These are phyloP conservation scores for Bergia puertoricense DNA, from an alignment of 92 coral and sea anemone species.

Conservation along the genomic window DNA sequence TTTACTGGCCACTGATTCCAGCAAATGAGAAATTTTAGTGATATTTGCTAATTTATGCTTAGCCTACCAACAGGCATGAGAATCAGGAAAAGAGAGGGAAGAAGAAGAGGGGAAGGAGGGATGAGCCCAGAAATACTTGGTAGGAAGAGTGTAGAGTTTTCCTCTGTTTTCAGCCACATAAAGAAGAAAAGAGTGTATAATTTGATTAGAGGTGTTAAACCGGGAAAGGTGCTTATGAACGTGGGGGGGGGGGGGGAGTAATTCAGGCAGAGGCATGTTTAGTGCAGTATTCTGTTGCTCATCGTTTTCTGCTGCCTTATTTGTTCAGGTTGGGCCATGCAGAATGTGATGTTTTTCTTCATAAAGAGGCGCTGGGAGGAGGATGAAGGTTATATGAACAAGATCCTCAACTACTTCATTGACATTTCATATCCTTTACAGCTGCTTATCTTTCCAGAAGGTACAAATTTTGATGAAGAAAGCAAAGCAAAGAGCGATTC, in stretches of 20 bases:
- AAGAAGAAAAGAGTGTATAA: too few relatives aligned
- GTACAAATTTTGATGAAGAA: conserved; percentile 72
- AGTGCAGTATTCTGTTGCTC: not conserved
- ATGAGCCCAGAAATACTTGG: too few relatives aligned
- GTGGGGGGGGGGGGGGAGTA: too few relatives aligned
- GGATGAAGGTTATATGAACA: conserved; percentile 79
- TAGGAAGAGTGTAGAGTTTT: too few relatives aligned
- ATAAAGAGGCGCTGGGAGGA: conserved; percentile 87
- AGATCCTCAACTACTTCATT: conserved; percentile 75
- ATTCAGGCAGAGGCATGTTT: not conserved
- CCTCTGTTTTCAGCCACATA: too few relatives aligned
- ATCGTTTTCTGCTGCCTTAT: not conserved
- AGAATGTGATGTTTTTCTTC: conserved; percentile 86
- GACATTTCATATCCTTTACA: conserved; percentile 78
- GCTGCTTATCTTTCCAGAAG: conserved; percentile 96
- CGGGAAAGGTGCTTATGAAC: not conserved
- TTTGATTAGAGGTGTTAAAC: not conserved
- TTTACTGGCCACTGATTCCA: too few relatives aligned
- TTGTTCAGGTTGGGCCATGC: conserved; percentile 98
- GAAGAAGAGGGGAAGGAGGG: too few relatives aligned
- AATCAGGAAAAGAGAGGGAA: too few relatives aligned
- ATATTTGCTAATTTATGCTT: too few relatives aligned
- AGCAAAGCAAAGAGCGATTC: conserved; percentile 77
- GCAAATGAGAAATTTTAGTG: too few relatives aligned
- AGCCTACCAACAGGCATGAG: too few relatives aligned